phyloP scores from a whole-genome alignment of 2,888 invertebrate species.

The Eristalis intricaria region DNA sequence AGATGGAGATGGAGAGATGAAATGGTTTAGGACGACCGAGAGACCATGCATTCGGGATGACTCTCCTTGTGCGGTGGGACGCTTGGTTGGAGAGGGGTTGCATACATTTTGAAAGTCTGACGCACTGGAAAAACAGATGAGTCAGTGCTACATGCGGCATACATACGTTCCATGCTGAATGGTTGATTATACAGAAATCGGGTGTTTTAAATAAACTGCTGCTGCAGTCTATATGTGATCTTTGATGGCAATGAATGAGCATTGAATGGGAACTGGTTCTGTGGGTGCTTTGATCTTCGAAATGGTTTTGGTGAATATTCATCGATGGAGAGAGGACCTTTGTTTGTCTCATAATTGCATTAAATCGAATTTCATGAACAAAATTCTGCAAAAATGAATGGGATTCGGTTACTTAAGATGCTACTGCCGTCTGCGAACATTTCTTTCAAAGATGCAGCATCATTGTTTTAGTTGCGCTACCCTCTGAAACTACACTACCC shows the following conservation, averaged over 20 bases:
- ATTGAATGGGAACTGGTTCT: not conserved
- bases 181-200: constrained; percentile 26
- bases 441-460: no score
- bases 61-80: not conserved
- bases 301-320: no score
- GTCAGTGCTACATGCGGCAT: not conserved
- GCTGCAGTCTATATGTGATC: constrained; percentile 8
- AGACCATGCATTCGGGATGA: not conserved
- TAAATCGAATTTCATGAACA: no score
- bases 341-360: no score
- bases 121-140: constrained; percentile 5
- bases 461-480: no score
- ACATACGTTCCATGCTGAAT: not conserved
- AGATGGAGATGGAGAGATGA: constrained; percentile 9
- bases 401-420: no score
- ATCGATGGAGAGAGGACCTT: no score
- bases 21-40: not conserved
- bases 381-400: no score
- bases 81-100: not conserved
- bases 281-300: not conserved
- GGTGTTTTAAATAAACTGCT: constrained; percentile 28
- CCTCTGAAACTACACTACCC: no score
- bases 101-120: not conserved
- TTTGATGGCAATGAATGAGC: constrained; percentile 3
- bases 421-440: no score